Evolutionary conservation across 2,888 invertebrate genomes (phyloP).

Genomic region (Synergus japonicus): DNA sequence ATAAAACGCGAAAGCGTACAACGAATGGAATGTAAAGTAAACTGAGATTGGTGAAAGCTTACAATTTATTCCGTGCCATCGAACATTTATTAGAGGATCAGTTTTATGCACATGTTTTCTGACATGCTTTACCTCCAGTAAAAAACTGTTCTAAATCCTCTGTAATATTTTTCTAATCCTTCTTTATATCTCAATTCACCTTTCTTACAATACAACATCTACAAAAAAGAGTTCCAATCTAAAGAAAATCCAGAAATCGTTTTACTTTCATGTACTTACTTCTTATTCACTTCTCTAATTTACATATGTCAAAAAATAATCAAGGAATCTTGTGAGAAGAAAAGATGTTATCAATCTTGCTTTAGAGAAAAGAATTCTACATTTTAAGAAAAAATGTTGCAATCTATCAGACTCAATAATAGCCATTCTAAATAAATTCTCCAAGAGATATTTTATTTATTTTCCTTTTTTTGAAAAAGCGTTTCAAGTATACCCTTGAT

Average conservation of each 20-base stretch:
- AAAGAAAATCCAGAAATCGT: not conserved
- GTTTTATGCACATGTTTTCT: conserved; percentile 3
- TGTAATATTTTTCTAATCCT: not conserved
- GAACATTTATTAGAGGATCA: not conserved
- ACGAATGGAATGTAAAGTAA: conserved; percentile 13
- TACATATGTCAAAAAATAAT: not conserved
- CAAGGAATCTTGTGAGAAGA: not conserved
- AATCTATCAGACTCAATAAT: too few relatives aligned
- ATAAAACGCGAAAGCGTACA: not conserved
- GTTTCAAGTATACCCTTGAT: not conserved
- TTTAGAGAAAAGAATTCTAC: not conserved
- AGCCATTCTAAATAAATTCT: too few relatives aligned
- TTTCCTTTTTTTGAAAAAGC: not conserved
- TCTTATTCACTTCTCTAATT: not conserved
- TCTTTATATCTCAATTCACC: conserved; percentile 3
- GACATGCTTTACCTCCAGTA: not conserved
- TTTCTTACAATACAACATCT: not conserved
- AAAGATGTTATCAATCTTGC: too few relatives aligned
- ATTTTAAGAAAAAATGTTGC: not conserved
- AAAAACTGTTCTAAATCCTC: not conserved
- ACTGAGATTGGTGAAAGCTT: conserved; percentile 16
- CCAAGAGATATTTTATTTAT: too few relatives aligned
- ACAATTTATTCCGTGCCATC: conserved; percentile 18
- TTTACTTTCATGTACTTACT: conserved; percentile 1
- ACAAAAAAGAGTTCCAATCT: not conserved